Conservation (phyloP, 2,888 invertebrate species). For the Brachyptera putata region DNA sequence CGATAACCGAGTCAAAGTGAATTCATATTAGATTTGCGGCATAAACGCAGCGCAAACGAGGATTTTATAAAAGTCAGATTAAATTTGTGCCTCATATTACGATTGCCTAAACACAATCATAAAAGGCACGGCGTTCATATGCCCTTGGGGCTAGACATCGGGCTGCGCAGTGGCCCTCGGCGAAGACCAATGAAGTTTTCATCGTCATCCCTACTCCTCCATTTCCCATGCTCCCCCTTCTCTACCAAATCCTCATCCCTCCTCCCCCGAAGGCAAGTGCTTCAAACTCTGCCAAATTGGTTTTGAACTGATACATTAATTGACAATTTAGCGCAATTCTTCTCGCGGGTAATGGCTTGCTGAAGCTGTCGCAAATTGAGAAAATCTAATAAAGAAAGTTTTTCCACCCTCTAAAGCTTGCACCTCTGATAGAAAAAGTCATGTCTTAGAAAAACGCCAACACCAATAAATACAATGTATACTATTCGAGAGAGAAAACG, state of each 20-base stretch:
- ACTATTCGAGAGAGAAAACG: not conserved
- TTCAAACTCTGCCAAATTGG: conserved; percentile 36
- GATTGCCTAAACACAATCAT: not conserved
- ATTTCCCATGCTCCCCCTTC: conserved; percentile 14
- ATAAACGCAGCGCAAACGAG: too few species aligned
- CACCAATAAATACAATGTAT: conserved; percentile 28
- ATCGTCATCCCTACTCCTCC: not conserved
- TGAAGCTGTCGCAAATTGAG: conserved; percentile 36
- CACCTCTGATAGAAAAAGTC: conserved; percentile 15
- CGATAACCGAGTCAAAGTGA: too few species aligned
- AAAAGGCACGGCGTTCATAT: not conserved
- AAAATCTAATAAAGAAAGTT: conserved; percentile 36
- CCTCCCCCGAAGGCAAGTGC: conserved; percentile 25
- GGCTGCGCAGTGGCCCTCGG: not conserved
- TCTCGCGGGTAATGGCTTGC: conserved; percentile 22
- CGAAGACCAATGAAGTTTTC: not conserved
- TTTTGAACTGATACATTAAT: conserved; percentile 39
- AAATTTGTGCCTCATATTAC: too few species aligned
- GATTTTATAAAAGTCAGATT: too few species aligned
- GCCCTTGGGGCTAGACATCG: too few species aligned
- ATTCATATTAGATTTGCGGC: too few species aligned
- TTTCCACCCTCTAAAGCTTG: conserved; percentile 27
- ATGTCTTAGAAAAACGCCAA: conserved; percentile 26
- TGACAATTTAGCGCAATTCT: conserved; percentile 39
- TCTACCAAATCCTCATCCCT: not conserved